phyloP scores from a whole-genome alignment of 1,140 invertebrate species.

The Philaenus spumarius region DNA sequence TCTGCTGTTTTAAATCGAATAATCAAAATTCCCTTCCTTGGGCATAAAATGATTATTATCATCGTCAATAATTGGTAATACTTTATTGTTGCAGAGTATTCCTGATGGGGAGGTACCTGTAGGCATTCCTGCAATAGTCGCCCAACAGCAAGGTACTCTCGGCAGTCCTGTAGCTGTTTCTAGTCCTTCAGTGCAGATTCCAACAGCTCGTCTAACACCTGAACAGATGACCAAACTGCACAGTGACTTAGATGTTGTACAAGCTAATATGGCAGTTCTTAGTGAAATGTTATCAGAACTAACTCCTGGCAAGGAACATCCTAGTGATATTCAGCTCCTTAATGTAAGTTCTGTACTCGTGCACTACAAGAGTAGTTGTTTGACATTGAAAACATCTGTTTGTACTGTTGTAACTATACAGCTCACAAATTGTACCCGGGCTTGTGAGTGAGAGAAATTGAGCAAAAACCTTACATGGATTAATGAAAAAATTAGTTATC shows the following conservation, averaged over 20 bases:
- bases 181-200: conserved; percentile 3
- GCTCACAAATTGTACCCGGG: too few relatives aligned
- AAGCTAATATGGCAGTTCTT: conserved; percentile 89
- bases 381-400: too few relatives aligned
- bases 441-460: too few relatives aligned
- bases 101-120: conserved; percentile 38
- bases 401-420: too few relatives aligned
- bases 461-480: too few relatives aligned
- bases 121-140: conserved; percentile 7
- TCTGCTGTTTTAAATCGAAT: too few relatives aligned
- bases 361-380: too few relatives aligned
- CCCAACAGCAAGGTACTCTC: conserved; percentile 8
- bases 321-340: conserved; percentile 50
- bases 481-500: too few relatives aligned
- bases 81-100: conserved; percentile 51
- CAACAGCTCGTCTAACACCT: conserved; percentile 47
- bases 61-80: too few relatives aligned
- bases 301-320: conserved; percentile 60
- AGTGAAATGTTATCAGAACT: conserved; percentile 92
- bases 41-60: too few relatives aligned
- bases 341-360: conserved; percentile 45
- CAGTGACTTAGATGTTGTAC: conserved; percentile 87
- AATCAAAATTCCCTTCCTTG: too few relatives aligned
- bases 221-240: conserved; percentile 84
- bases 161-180: not conserved